A percentile compares a stretch with the other conserved stretches of the same genome.
phyloP scores from a whole-genome alignment of 2,113 vertebrate genomes.

The Mellivora capensis region DNA sequence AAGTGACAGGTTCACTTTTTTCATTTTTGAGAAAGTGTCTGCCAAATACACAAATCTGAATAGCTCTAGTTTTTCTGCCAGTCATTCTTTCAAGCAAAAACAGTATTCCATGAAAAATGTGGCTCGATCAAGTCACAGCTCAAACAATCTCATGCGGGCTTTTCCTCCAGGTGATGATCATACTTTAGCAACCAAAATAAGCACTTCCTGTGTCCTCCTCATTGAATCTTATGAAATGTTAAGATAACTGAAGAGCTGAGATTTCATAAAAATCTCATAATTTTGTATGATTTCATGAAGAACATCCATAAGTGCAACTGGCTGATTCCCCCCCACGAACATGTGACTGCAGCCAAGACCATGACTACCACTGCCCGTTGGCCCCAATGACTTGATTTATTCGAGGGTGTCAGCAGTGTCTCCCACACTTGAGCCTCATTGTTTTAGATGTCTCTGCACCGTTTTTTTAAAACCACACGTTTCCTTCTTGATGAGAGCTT shows the following conservation, averaged over 20 bases:
- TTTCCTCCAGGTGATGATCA: background rate
- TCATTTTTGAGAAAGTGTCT: conserved; percentile 45
- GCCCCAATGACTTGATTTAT: background rate
- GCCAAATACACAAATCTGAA: conserved; percentile 53
- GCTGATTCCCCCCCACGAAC: background rate
- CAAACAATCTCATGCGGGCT: background rate
- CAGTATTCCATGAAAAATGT: background rate
- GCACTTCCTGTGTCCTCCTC: background rate
- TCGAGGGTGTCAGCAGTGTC: background rate
- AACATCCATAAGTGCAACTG: background rate
- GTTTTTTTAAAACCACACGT: background rate
- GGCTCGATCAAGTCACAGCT: background rate
- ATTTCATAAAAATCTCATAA: conserved; percentile 9
- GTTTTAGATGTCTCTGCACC: background rate
- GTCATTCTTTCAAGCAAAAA: conserved; percentile 48
- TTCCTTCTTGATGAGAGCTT: background rate
- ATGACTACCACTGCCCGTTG: background rate
- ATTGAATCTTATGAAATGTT: background rate
- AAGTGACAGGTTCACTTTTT: conserved; percentile 61
- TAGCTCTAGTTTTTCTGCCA: conserved; percentile 46
- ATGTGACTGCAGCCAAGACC: background rate
- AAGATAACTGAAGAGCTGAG: background rate
- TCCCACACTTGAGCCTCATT: background rate
- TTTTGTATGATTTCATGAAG: background rate
- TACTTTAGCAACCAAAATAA: background rate